Percentiles rank a stretch among this genome's conserved stretches.
phyloP scores from a whole-genome alignment of 2,888 invertebrate genomes.

The Tuta absoluta region DNA sequence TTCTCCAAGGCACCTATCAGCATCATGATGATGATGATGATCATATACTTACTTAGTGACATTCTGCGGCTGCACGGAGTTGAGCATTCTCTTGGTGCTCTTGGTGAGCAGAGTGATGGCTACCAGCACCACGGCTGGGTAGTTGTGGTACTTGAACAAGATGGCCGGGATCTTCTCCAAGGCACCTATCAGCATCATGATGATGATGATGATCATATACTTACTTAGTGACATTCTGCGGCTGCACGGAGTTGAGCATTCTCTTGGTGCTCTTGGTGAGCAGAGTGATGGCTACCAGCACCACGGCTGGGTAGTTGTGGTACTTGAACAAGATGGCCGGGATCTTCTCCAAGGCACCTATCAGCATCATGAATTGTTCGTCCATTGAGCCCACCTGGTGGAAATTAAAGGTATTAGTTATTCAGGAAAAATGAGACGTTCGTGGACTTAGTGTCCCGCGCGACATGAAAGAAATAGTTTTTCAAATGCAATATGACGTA shows the following conservation, averaged over 20 bases:
- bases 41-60: slow-evolving; percentile 70
- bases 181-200: not conserved
- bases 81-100: slow-evolving; percentile 87
- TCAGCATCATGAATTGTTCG: slow-evolving; percentile 79
- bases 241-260: slow-evolving; percentile 84
- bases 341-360: slow-evolving; percentile 84
- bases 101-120: slow-evolving; percentile 85
- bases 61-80: slow-evolving; percentile 81
- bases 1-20: slow-evolving; percentile 54
- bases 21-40: slow-evolving; percentile 79
- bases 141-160: slow-evolving; percentile 88
- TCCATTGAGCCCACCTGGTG: slow-evolving; percentile 64
- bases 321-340: slow-evolving; percentile 87
- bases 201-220: slow-evolving; percentile 79
- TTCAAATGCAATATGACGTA: no score
- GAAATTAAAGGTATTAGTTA: no score
- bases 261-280: slow-evolving; percentile 88
- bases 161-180: slow-evolving; percentile 83
- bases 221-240: slow-evolving; percentile 81
- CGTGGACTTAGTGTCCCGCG: no score
- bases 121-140: slow-evolving; percentile 88
- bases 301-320: slow-evolving; percentile 89
- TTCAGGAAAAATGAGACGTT: no score
- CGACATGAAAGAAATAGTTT: no score
- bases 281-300: slow-evolving; percentile 86